These are phyloP conservation scores for Trissolcus brochymenae DNA, from an alignment of 2,888 invertebrate genomes.

Conservation along the genomic window DNA sequence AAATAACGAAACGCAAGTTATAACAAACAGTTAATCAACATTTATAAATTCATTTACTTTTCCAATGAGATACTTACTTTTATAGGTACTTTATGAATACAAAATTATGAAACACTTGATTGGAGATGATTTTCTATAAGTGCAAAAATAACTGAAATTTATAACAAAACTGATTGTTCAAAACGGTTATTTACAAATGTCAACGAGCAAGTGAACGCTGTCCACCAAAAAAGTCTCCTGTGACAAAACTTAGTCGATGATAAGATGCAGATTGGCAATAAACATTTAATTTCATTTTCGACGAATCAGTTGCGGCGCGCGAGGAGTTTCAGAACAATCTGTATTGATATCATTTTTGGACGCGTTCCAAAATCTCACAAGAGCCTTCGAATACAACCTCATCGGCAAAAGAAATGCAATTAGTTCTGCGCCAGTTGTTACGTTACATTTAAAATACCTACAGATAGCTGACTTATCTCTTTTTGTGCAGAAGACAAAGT, in stretches of 20 bases:
- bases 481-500: slow-evolving; percentile 7
- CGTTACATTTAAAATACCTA: neutral
- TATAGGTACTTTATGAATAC: slow-evolving; percentile 8
- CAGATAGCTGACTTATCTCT: slow-evolving; percentile 6
- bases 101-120: slow-evolving; percentile 39
- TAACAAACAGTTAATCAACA: too few relatives aligned
- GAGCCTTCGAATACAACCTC: slow-evolving; percentile 25
- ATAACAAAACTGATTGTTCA: too few relatives aligned
- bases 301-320: slow-evolving; percentile 11
- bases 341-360: slow-evolving; percentile 41
- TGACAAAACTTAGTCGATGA: neutral
- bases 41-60: neutral
- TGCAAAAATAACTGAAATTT: too few relatives aligned
- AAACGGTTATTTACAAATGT: slow-evolving; percentile 15
- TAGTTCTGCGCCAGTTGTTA: slow-evolving; percentile 18
- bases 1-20: neutral
- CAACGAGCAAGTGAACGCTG: too few relatives aligned
- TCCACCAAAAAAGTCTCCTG: too few relatives aligned
- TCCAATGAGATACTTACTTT: neutral
- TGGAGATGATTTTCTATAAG: too few relatives aligned
- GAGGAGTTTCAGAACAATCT: slow-evolving; percentile 37
- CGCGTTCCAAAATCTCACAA: slow-evolving; percentile 12
- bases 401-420: slow-evolving; percentile 21
- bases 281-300: slow-evolving; percentile 30
- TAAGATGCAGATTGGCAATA: slow-evolving; percentile 6